Percentiles rank a stretch among this genome's conserved stretches.
phyloP scores from a whole-genome alignment of 2,888 invertebrate genomes.

The Andrena trimmerana region DNA sequence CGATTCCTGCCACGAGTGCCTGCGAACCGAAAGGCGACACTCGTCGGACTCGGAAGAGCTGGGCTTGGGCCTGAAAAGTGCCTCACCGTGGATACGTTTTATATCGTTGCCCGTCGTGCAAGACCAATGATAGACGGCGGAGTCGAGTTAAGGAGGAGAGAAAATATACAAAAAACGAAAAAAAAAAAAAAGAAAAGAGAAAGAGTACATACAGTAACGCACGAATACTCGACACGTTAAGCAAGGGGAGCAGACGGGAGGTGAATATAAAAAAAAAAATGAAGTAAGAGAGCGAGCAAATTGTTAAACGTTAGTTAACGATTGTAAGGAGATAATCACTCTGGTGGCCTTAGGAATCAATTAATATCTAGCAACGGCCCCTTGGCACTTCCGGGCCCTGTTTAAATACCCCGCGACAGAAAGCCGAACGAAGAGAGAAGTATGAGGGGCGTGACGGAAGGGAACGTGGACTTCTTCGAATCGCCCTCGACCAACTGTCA shows the following conservation, averaged over 20 bases:
- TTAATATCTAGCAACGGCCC: conserved; percentile 81
- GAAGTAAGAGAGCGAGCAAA: conserved; percentile 68
- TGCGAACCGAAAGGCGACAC: conserved; percentile 30
- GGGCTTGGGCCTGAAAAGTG: conserved; percentile 82
- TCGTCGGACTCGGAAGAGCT: conserved; percentile 75
- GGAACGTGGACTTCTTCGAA: conserved; percentile 26
- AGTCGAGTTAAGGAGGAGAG: conserved; percentile 41
- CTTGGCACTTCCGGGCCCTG: conserved; percentile 77
- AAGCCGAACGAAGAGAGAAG: conserved; percentile 22
- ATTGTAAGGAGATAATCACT: conserved; percentile 82
- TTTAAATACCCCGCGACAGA: conserved; percentile 45
- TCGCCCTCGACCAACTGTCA: conserved; percentile 65
- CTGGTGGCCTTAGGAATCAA: conserved; percentile 84
- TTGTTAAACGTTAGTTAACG: conserved; percentile 79
- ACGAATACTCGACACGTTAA: conserved; percentile 30
- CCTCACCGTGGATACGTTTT: conserved; percentile 81
- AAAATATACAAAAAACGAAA: conserved; percentile 35
- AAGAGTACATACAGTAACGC: conserved; percentile 42
- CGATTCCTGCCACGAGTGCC: conserved; percentile 64
- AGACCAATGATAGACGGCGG: conserved; percentile 57
- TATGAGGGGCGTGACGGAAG: conserved; percentile 10
- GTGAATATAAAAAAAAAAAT: conserved; percentile 41
- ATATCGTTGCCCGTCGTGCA: conserved; percentile 66
- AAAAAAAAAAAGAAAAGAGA: conserved; percentile 25
- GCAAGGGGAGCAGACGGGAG: conserved; percentile 47